Conservation (phyloP, 2,113 vertebrate genomes). For the Eurystomus gularis region DNA sequence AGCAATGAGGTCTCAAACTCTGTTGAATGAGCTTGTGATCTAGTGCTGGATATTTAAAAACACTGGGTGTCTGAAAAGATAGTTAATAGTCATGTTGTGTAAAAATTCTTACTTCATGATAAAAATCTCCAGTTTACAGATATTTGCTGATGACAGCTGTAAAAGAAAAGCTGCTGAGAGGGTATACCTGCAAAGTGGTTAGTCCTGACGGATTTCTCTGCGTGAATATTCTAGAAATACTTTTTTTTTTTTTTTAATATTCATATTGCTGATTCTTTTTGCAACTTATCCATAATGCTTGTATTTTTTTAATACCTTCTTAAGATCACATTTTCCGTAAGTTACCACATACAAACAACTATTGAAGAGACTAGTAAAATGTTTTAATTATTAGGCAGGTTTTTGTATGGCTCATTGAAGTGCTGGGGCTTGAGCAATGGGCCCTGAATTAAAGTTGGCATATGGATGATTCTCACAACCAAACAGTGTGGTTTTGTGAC, state of each 20-base stretch:
- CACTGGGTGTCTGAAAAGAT: not conserved
- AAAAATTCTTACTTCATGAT: not conserved
- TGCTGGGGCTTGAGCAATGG: no score
- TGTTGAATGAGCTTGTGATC: not conserved
- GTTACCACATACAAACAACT: not conserved
- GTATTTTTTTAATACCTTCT: not conserved
- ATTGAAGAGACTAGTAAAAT: not conserved
- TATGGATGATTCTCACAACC: no score
- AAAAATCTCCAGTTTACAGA: not conserved
- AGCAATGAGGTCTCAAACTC: not conserved
- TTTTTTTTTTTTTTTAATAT: not conserved
- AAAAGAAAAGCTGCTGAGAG: not conserved
- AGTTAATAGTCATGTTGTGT: not conserved
- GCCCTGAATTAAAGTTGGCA: no score
- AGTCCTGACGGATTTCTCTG: not conserved
- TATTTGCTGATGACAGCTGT: not conserved
- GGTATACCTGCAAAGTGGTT: not conserved
- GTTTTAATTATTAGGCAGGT: not conserved
- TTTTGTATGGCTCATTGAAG: not conserved
- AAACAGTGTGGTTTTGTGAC: no score
- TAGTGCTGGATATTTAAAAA: not conserved
- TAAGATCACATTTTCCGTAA: not conserved
- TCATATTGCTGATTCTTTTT: not conserved
- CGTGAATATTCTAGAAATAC: not conserved
- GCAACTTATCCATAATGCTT: not conserved